A percentile compares a stretch with the other conserved stretches of the same genome.
Conservation (phyloP, 1,140 invertebrate genomes). For the Brachionus rotundiformis region DNA sequence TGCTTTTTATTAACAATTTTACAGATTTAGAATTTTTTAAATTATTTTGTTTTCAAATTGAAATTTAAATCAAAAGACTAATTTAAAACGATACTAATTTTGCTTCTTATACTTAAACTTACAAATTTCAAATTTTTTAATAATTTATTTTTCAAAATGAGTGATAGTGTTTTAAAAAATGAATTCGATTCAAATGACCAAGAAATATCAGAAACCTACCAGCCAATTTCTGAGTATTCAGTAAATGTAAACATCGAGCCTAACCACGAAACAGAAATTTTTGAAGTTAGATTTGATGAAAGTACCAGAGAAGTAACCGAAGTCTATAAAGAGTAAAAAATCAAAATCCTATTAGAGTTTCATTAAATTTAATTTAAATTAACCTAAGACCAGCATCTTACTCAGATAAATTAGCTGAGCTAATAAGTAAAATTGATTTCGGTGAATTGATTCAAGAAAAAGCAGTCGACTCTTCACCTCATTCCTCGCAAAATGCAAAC, state of each 20-base stretch:
- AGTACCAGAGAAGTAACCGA: conserved; percentile 23
- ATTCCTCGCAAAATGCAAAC: background rate
- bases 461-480: background rate
- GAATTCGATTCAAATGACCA: background rate
- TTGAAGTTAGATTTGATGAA: conserved; percentile 28
- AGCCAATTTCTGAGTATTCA: conserved; percentile 10
- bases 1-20: no score
- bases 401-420: conserved; percentile 36
- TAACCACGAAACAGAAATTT: conserved; percentile 46
- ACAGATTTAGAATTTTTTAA: no score
- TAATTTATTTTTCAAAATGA: conserved; percentile 19
- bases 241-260: conserved; percentile 44
- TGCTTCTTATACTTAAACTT: background rate
- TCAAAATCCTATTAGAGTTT: background rate
- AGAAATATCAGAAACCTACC: background rate
- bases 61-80: no score
- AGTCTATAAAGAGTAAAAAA: conserved; percentile 48
- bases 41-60: no score
- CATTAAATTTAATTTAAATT: background rate
- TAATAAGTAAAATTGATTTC: conserved; percentile 51
- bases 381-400: conserved; percentile 31
- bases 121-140: background rate
- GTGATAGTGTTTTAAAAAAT: background rate
- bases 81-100: no score
- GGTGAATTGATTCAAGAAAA: conserved; percentile 40